Evolutionary conservation across 2,113 vertebrate genomes (phyloP).

Genomic region (Pseudorasbora parva): DNA sequence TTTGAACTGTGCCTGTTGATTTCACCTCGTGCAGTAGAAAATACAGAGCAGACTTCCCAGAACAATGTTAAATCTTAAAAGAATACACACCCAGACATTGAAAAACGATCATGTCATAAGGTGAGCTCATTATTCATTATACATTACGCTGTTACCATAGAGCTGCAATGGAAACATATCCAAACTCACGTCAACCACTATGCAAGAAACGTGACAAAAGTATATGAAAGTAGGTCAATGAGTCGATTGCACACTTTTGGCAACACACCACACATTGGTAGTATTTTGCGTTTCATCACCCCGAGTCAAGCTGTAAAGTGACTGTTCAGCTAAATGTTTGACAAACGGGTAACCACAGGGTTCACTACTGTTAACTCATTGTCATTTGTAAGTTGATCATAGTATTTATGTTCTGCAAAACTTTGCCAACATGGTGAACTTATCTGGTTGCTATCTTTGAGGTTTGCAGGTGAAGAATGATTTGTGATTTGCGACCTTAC

Average conservation of each 20-base stretch:
- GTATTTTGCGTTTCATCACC: not conserved
- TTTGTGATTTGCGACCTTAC: not conserved
- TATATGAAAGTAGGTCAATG: slow-evolving; percentile 19
- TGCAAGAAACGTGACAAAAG: slow-evolving; percentile 20
- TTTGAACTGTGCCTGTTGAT: too few species aligned
- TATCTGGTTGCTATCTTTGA: too few species aligned
- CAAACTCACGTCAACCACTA: not conserved
- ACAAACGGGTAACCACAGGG: not conserved
- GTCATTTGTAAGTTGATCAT: too few species aligned
- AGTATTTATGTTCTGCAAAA: too few species aligned
- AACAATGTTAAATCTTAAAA: too few species aligned
- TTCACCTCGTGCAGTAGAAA: too few species aligned
- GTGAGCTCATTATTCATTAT: not conserved
- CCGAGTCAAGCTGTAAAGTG: not conserved
- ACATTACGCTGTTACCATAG: not conserved
- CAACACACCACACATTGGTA: slow-evolving; percentile 9
- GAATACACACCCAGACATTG: too few species aligned
- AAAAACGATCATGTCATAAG: not conserved
- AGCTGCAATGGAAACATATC: not conserved
- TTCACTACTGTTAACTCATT: not conserved
- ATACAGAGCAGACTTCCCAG: too few species aligned
- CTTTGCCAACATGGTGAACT: too few species aligned
- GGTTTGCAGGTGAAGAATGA: not conserved
- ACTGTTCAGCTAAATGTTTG: not conserved
- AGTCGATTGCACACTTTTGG: not conserved